Conservation (phyloP, 2,797 vertebrate genomes). For the Peromyscus eremicus region DNA sequence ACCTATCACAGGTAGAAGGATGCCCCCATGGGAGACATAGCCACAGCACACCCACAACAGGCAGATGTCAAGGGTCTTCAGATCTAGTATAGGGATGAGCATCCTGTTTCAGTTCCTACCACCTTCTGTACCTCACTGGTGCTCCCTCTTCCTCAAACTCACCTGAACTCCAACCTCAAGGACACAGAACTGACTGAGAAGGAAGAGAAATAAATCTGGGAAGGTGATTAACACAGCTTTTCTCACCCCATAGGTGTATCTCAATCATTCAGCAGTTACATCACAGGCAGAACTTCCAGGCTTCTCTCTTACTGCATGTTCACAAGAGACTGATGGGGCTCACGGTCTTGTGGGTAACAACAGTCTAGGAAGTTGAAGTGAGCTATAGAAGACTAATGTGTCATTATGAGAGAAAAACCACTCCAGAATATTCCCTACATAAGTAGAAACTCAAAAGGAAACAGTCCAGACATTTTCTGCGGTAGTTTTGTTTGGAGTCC, state of each 20-base stretch:
- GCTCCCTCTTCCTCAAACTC: too few species aligned
- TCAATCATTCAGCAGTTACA: neutral
- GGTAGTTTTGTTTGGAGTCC: neutral
- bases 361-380: neutral
- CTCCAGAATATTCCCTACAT: neutral
- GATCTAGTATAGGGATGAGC: neutral
- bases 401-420: neutral
- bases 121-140: neutral
- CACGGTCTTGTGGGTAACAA: neutral
- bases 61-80: neutral
- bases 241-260: accelerated
- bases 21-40: neutral
- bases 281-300: neutral
- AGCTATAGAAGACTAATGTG: neutral
- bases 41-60: too few species aligned
- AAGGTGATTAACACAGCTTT: neutral
- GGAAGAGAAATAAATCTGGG: neutral
- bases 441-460: neutral
- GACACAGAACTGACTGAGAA: neutral
- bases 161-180: neutral
- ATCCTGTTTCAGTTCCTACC: neutral
- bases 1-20: neutral
- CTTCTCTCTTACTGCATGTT: neutral
- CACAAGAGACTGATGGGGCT: neutral
- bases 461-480: neutral